Evolutionary conservation across 1,140 invertebrate species (phyloP).

Genomic region (Lethrus apterus): DNA sequence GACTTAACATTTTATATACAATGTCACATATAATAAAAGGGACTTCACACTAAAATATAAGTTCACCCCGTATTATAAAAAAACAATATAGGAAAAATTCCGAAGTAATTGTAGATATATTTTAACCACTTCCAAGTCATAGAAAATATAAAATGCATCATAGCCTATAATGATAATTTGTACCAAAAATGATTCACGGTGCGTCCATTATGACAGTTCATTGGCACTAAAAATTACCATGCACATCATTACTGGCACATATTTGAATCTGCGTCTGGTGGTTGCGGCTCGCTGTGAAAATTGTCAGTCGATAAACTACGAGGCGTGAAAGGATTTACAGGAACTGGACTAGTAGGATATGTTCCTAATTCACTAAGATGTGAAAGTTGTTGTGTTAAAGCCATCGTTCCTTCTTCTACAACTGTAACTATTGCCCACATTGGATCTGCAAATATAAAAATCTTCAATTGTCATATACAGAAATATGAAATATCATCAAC

Average conservation of each 20-base stretch:
- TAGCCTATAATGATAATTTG: too few relatives aligned
- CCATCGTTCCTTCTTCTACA: slow-evolving; percentile 36
- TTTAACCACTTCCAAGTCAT: too few relatives aligned
- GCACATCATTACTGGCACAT: slow-evolving; percentile 17
- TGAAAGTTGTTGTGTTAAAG: slow-evolving; percentile 36
- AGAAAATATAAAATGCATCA: too few relatives aligned
- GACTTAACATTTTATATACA: too few relatives aligned
- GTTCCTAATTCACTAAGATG: slow-evolving; percentile 34
- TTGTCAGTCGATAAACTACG: slow-evolving; percentile 23
- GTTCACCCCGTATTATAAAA: too few relatives aligned
- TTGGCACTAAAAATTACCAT: slow-evolving; percentile 17
- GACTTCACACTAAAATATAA: too few relatives aligned
- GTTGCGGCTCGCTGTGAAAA: too few relatives aligned
- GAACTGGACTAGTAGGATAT: slow-evolving; percentile 18
- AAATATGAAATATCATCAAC: too few relatives aligned
- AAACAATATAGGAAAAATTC: too few relatives aligned
- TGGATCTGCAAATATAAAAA: slow-evolving; percentile 26
- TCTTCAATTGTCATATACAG: not conserved
- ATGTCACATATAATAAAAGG: too few relatives aligned
- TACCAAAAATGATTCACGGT: slow-evolving; percentile 6
- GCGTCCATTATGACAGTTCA: slow-evolving; percentile 7
- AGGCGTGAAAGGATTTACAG: slow-evolving; percentile 31
- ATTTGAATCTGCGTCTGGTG: slow-evolving; percentile 18
- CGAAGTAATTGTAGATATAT: too few relatives aligned
- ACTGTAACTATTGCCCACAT: slow-evolving; percentile 39